These are phyloP conservation scores for Cheilosia grossa DNA, from an alignment of 2,888 invertebrate genomes.

Conservation along the genomic window DNA sequence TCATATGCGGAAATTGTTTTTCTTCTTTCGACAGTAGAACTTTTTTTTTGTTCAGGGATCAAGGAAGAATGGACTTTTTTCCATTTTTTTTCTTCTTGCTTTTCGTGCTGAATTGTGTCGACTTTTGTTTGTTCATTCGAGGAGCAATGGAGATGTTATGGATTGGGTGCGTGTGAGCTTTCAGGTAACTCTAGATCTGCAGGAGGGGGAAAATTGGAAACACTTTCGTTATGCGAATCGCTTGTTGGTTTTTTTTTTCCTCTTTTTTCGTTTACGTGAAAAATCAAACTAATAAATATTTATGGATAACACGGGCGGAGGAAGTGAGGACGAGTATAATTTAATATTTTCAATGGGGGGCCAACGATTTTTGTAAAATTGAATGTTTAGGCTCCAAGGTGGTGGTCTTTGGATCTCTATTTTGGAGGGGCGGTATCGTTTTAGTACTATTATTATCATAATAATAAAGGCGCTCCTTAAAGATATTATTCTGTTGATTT, in stretches of 20 bases:
- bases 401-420: not conserved
- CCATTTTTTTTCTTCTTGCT: not conserved
- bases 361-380: conserved; percentile 63
- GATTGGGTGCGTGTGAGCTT: conserved; percentile 49
- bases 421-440: conserved; percentile 22
- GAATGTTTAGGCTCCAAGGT: conserved; percentile 49
- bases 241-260: conserved; percentile 35
- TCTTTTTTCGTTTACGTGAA: conserved; percentile 52
- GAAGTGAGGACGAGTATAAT: conserved; percentile 55
- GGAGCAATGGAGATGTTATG: conserved; percentile 62
- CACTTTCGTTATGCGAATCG: conserved; percentile 53
- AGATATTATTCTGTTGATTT: conserved; percentile 73
- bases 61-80: conserved; percentile 39
- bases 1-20: conserved; percentile 72
- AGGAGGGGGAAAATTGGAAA: conserved; percentile 63
- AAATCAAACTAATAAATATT: conserved; percentile 74
- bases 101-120: conserved; percentile 55
- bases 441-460: conserved; percentile 69
- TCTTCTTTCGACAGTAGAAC: conserved; percentile 19
- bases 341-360: conserved; percentile 71
- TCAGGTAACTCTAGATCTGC: conserved; percentile 42
- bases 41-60: conserved; percentile 41
- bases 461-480: conserved; percentile 59
- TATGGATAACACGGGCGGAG: conserved; percentile 52
- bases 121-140: conserved; percentile 71